phyloP scores from a whole-genome alignment of 2,113 vertebrate genomes.

The Motacilla alba region DNA sequence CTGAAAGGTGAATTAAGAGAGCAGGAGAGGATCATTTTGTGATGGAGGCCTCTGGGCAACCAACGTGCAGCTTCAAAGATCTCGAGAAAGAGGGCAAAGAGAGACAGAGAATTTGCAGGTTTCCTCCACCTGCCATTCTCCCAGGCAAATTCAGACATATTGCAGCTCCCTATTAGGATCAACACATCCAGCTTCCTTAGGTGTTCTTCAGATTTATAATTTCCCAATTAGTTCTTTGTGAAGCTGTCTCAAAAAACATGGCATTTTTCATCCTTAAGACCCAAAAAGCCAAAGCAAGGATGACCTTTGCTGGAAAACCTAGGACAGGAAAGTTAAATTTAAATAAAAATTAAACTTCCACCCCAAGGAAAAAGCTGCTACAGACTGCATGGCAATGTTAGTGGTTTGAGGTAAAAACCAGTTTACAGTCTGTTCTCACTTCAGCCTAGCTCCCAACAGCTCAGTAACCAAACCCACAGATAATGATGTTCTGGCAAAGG shows the following conservation, averaged over 20 bases:
- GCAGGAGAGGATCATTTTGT: neutral
- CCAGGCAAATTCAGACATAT: neutral
- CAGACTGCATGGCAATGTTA: neutral
- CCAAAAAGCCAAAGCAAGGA: neutral
- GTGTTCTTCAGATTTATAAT: neutral
- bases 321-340: neutral
- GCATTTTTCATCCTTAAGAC: neutral
- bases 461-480: neutral
- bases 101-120: neutral
- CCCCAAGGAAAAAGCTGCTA: neutral
- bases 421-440: constrained; percentile 11
- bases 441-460: neutral
- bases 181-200: neutral
- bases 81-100: neutral
- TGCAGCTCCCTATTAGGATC: neutral
- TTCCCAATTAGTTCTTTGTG: neutral
- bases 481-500: constrained; percentile 9
- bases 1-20: neutral
- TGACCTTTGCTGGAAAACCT: neutral
- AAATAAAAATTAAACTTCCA: neutral
- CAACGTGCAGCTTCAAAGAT: neutral
- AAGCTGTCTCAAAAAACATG: neutral
- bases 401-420: neutral
- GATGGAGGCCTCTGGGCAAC: neutral
- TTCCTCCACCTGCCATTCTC: neutral